Conservation (phyloP, 2,797 vertebrate species). For the Ambastaia sidthimunki region DNA sequence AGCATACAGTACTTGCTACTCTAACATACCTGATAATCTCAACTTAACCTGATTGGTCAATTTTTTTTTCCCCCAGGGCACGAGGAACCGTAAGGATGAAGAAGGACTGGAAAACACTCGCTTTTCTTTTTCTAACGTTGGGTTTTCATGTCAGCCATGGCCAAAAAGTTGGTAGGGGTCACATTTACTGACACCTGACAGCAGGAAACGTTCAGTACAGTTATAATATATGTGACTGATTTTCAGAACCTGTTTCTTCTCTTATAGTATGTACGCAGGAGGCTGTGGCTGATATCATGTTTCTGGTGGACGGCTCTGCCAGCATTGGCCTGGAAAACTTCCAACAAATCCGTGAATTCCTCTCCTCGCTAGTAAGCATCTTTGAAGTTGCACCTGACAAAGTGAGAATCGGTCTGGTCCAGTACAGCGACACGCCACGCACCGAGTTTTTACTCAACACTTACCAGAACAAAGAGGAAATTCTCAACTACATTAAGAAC, state of each 20-base stretch:
- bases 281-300: slow-evolving; percentile 79
- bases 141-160: slow-evolving; percentile 65
- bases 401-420: slow-evolving; percentile 80
- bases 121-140: slow-evolving; percentile 60
- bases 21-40: neutral
- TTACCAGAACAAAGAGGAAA: slow-evolving; percentile 75
- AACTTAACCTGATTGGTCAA: neutral
- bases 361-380: slow-evolving; percentile 71
- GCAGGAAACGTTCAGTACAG: neutral
- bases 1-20: neutral
- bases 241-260: slow-evolving; percentile 7
- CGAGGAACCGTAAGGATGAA: slow-evolving; percentile 65
- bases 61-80: slow-evolving; percentile 35
- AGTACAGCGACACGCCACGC: slow-evolving; percentile 71
- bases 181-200: neutral
- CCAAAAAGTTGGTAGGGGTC: slow-evolving; percentile 69
- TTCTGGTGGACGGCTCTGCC: slow-evolving; percentile 82
- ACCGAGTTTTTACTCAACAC: slow-evolving; percentile 83
- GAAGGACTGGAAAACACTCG: slow-evolving; percentile 60
- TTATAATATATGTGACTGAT: neutral
- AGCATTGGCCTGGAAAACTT: slow-evolving; percentile 76
- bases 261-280: slow-evolving; percentile 79
- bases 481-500: slow-evolving; percentile 83
- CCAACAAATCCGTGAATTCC: slow-evolving; percentile 74
- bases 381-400: slow-evolving; percentile 78